These are phyloP conservation scores for Vombatus ursinus DNA, from an alignment of 2,113 vertebrate species.

Conservation along the genomic window DNA sequence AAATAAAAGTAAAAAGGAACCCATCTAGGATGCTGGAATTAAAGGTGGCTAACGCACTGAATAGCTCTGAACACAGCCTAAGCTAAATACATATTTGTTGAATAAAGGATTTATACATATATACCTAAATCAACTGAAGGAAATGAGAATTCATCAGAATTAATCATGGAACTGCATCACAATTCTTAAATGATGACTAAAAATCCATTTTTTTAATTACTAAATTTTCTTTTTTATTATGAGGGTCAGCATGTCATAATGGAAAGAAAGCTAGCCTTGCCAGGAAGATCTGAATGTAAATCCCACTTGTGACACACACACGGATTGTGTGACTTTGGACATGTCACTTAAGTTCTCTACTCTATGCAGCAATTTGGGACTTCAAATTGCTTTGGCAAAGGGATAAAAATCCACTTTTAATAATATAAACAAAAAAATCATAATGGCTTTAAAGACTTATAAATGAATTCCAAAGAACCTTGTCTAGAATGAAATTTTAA, in stretches of 20 bases:
- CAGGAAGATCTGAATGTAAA: background rate
- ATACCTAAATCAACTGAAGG: background rate
- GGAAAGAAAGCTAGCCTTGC: background rate
- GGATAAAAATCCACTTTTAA: conserved; percentile 49
- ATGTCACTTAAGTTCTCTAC: background rate
- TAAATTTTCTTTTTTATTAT: background rate
- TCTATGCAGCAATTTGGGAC: background rate
- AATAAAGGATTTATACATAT: background rate
- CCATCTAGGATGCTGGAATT: background rate
- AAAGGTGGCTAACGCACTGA: background rate
- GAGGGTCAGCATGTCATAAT: background rate
- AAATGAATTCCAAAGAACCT: conserved; percentile 40
- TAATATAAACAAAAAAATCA: conserved; percentile 37
- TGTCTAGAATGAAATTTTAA: conserved; percentile 45
- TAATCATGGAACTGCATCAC: background rate
- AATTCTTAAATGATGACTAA: background rate
- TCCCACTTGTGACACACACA: background rate
- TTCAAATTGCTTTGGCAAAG: conserved; percentile 35
- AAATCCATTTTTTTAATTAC: background rate
- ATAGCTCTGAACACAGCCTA: background rate
- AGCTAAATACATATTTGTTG: background rate
- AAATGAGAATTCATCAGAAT: background rate
- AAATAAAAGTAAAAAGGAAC: background rate
- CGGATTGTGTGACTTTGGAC: background rate
- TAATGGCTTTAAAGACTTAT: background rate